Conservation (phyloP, 2,113 vertebrate genomes). For the Dendrocopos noguchii region DNA sequence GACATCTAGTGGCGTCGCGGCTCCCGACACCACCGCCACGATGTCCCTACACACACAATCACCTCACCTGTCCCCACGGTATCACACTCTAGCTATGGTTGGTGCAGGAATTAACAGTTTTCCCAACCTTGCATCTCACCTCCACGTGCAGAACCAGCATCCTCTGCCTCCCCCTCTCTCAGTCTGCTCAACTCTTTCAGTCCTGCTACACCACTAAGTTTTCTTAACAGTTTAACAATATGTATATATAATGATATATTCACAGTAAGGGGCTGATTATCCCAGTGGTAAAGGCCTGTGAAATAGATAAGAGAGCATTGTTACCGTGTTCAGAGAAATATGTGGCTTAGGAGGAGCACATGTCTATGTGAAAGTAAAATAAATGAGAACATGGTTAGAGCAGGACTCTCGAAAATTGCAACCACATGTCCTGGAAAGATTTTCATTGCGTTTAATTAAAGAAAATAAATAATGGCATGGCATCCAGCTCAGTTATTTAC, state of each 20-base stretch:
- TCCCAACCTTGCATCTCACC: background rate
- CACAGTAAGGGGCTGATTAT: background rate
- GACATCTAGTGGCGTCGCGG: slow-evolving; percentile 35
- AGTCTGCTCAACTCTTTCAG: background rate
- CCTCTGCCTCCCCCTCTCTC: background rate
- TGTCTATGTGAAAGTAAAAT: background rate
- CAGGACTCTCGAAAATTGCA: background rate
- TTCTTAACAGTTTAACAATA: background rate
- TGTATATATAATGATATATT: background rate
- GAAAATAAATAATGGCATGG: background rate
- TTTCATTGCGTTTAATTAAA: background rate
- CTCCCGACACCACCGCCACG: background rate
- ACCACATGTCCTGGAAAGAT: background rate
- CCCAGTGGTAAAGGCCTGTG: background rate
- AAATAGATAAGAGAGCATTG: background rate
- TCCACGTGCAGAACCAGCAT: fast-evolving
- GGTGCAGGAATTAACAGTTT: background rate
- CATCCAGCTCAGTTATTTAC: background rate
- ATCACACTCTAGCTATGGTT: background rate
- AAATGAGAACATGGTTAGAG: background rate
- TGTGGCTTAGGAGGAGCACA: fast-evolving
- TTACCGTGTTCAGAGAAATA: background rate
- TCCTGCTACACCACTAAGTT: background rate
- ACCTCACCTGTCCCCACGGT: fast-evolving
- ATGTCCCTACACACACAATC: background rate